Evolutionary conservation across 2,888 invertebrate species (phyloP), one percentile per base, ranked within the genome.

Genomic region (Andrena bucephala): DNA sequence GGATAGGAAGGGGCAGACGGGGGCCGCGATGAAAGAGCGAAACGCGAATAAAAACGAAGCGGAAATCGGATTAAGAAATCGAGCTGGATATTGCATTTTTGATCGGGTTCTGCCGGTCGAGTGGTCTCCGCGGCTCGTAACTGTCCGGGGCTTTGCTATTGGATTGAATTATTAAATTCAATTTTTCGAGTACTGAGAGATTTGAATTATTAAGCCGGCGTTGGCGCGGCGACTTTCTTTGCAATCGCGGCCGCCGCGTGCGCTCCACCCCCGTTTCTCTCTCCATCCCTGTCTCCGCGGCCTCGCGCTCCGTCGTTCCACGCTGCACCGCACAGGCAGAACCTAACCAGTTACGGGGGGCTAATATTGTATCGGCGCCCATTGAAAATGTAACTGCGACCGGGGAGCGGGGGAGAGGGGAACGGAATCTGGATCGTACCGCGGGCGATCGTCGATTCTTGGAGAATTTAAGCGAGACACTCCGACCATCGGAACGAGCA

Each of bases 101-200:
- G 89, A 94, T 93, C 91, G 87, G 87, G 85, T 90, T 89, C 87
- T 90, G 89, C 87, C 80, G 83, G 85, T 85, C 83, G 85, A 87
- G 81, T 57, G 81, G 85, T 83, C 74, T 87, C 83, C 81, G 82
- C 85, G 86, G 84, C 84, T 89, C 89, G 90, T 87, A 90, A 90
- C 91, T 86, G 89, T 83, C 87, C 85, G 88, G 90, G 42, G 90
- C 87, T 91, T 92, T 92, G 90, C 92, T 92, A 92, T 93, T 93
- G 91, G 91, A 91, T 90, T 94, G 93, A 93, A 94, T 94, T 93
- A 94, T 94, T 94, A 94, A 94, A 94, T 94, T 94, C 94, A 94
- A 94, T 94, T 93, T 94, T 94, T 94, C 93, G 92, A 93, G 93
- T 93, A 94, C 93, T 92, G 93, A 93, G 92, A 92, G 92, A 92